These are phyloP conservation scores for Archips crataeganus DNA, from an alignment of 2,888 invertebrate genomes.

Conservation along the genomic window DNA sequence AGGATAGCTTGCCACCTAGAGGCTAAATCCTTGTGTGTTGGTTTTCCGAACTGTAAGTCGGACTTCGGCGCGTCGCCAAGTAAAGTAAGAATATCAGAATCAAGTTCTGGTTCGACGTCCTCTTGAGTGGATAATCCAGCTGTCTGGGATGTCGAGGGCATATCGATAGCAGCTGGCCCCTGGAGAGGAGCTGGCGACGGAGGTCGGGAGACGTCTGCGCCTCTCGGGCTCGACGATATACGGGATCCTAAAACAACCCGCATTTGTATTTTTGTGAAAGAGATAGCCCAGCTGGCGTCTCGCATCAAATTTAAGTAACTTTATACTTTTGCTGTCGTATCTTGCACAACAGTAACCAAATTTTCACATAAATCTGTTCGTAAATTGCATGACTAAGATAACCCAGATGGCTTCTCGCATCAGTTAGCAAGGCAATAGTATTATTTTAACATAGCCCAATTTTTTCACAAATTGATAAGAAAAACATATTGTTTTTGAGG, in stretches of 20 bases:
- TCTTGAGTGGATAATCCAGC: not conserved
- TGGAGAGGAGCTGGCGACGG: not conserved
- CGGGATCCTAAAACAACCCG: not conserved
- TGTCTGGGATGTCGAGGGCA: not conserved
- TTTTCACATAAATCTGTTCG: too few relatives aligned
- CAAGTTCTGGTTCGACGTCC: not conserved
- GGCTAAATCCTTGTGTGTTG: not conserved
- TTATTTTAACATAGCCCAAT: too few relatives aligned
- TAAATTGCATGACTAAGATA: not conserved
- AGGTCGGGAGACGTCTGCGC: too few relatives aligned
- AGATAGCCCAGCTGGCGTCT: not conserved
- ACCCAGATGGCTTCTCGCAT: constrained; percentile 2
- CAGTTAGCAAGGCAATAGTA: not conserved
- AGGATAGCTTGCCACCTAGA: not conserved
- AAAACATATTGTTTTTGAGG: not conserved
- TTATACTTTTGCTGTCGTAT: too few relatives aligned
- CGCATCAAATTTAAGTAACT: too few relatives aligned
- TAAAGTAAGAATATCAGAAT: not conserved
- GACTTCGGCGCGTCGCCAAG: not conserved
- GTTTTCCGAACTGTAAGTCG: not conserved
- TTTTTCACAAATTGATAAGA: not conserved
- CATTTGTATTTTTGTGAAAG: not conserved
- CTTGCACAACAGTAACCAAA: too few relatives aligned
- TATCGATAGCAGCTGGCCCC: not conserved
- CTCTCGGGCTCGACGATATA: not conserved